Evolutionary conservation across 2,797 vertebrate species (phyloP).

Genomic region (Xenentodon cancila): DNA sequence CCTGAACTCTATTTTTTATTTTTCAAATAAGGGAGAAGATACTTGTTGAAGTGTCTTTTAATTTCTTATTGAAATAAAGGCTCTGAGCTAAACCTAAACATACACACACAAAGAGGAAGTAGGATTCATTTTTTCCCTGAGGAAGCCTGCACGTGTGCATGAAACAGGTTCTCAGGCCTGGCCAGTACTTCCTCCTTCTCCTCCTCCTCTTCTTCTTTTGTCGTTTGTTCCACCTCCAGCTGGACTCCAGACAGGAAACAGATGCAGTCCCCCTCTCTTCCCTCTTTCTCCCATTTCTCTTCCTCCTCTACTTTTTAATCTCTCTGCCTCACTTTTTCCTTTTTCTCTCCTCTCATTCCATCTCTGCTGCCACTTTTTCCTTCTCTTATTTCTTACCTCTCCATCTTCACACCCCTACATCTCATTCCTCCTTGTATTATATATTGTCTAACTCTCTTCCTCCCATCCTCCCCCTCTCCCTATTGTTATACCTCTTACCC

Average conservation of each 20-base stretch:
- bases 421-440: neutral
- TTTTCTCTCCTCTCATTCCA: constrained; percentile 28
- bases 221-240: constrained; percentile 81
- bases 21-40: too few species aligned
- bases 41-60: neutral
- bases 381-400: constrained; percentile 3
- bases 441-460: constrained; percentile 2
- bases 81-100: constrained; percentile 3
- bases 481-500: neutral
- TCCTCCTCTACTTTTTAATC: constrained; percentile 44
- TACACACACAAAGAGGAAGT: constrained; percentile 52
- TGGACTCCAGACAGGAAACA: constrained; percentile 90
- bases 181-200: constrained; percentile 61
- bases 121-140: constrained; percentile 57
- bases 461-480: constrained; percentile 15
- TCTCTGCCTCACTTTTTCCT: constrained; percentile 42
- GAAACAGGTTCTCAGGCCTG: constrained; percentile 67
- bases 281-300: constrained; percentile 66
- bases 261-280: constrained; percentile 87
- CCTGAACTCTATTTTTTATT: too few species aligned
- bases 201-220: constrained; percentile 61
- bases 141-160: constrained; percentile 55
- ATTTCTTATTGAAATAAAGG: neutral
- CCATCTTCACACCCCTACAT: constrained; percentile 3
- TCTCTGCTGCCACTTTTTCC: constrained; percentile 4